Conservation (phyloP, 1,140 invertebrate species). For the Rhysida immarginata region DNA sequence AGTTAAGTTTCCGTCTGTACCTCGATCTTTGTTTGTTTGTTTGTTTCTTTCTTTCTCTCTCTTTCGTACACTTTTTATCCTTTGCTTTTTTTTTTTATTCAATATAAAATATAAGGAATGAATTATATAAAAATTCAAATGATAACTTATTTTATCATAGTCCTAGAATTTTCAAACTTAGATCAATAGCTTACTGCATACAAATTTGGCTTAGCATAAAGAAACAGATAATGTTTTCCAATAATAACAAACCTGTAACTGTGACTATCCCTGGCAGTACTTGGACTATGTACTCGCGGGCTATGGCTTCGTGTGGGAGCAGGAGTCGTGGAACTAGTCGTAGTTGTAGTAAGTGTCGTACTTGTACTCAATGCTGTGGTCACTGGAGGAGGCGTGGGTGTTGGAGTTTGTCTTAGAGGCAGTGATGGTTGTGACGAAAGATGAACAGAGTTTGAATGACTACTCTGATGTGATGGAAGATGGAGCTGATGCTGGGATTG, state of each 20-base stretch:
- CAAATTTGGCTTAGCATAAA: no score
- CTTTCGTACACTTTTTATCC: no score
- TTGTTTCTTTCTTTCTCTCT: no score
- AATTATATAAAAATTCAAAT: no score
- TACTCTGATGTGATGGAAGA: neutral
- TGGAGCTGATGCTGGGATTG: neutral
- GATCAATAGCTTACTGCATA: no score
- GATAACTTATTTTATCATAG: no score
- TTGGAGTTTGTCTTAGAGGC: neutral
- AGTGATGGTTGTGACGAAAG: neutral
- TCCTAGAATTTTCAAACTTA: no score
- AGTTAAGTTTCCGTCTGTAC: no score
- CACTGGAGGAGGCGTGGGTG: conserved; percentile 18
- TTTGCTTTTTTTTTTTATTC: no score
- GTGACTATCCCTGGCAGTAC: conserved; percentile 51
- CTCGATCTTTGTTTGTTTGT: no score
- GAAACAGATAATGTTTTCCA: no score
- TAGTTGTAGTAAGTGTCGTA: conserved; percentile 30
- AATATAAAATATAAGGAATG: no score
- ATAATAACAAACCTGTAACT: conserved; percentile 52
- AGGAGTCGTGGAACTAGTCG: conserved; percentile 32
- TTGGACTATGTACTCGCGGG: conserved; percentile 30
- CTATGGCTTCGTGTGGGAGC: conserved; percentile 32
- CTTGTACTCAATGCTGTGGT: conserved; percentile 22
- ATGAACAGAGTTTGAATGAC: neutral